A percentile compares a stretch with the other conserved stretches of the same genome.
phyloP scores from a whole-genome alignment of 2,797 vertebrate genomes.

The Cirrhinus mrigala region DNA sequence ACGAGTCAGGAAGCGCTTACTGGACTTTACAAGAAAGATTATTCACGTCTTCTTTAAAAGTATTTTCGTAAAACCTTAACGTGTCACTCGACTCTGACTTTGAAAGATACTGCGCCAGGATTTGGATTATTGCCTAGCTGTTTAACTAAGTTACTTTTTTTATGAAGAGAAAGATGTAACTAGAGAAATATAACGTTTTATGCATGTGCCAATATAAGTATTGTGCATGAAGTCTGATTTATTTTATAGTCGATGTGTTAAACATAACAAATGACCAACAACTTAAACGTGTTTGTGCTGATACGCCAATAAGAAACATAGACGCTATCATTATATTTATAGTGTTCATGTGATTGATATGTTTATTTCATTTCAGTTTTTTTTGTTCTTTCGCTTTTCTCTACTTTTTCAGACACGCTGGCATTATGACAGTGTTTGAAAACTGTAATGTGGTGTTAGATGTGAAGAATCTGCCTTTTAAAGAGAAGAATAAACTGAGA shows the following conservation, averaged over 20 bases:
- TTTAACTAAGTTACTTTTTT: background rate
- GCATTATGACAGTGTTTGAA: slow-evolving; percentile 77
- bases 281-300: background rate
- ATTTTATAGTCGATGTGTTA: background rate
- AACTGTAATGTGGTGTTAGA: slow-evolving; percentile 79
- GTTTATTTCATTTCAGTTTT: too few species aligned
- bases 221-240: background rate
- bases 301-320: background rate
- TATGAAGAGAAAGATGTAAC: background rate
- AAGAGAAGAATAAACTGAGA: slow-evolving; percentile 80
- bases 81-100: background rate
- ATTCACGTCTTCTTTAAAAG: background rate
- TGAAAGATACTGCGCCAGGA: background rate
- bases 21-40: background rate
- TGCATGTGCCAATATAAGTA: background rate
- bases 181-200: background rate
- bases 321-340: background rate
- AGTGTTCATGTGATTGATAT: background rate
- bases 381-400: background rate
- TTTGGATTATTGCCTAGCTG: background rate
- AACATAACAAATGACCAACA: too few species aligned
- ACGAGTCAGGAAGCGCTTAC: background rate
- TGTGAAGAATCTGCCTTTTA: slow-evolving; percentile 75
- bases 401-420: background rate
- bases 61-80: background rate